These are phyloP conservation scores for Chirona hameri DNA, from an alignment of 2,888 invertebrate species.

Conservation along the genomic window DNA sequence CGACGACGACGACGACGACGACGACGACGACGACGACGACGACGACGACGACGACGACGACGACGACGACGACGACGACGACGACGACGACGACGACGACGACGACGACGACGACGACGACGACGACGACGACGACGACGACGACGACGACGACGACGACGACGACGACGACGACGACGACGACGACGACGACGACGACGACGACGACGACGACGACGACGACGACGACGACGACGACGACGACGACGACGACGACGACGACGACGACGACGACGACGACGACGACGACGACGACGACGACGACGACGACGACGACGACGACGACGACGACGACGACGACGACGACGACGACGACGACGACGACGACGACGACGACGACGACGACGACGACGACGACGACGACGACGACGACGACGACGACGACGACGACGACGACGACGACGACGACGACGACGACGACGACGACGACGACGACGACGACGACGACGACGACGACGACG, in stretches of 20 bases:
- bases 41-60: slow-evolving; percentile 22
- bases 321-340: slow-evolving; percentile 22
- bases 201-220: slow-evolving; percentile 22
- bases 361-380: slow-evolving; percentile 22
- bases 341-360: slow-evolving; percentile 22
- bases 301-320: slow-evolving; percentile 22
- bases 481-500: slow-evolving; percentile 22
- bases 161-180: slow-evolving; percentile 22
- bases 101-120: slow-evolving; percentile 22
- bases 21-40: slow-evolving; percentile 22
- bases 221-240: slow-evolving; percentile 22
- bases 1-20: slow-evolving; percentile 22
- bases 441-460: slow-evolving; percentile 22
- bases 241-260: slow-evolving; percentile 22
- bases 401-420: slow-evolving; percentile 22
- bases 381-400: slow-evolving; percentile 22
- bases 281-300: slow-evolving; percentile 22
- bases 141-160: slow-evolving; percentile 22
- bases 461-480: slow-evolving; percentile 22
- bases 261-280: slow-evolving; percentile 22
- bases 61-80: slow-evolving; percentile 22
- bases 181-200: slow-evolving; percentile 22
- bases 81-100: slow-evolving; percentile 22
- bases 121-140: slow-evolving; percentile 22
- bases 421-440: slow-evolving; percentile 22